phyloP scores from a whole-genome alignment of 1,140 invertebrate species.

The Caenorhabditis briggsae region DNA sequence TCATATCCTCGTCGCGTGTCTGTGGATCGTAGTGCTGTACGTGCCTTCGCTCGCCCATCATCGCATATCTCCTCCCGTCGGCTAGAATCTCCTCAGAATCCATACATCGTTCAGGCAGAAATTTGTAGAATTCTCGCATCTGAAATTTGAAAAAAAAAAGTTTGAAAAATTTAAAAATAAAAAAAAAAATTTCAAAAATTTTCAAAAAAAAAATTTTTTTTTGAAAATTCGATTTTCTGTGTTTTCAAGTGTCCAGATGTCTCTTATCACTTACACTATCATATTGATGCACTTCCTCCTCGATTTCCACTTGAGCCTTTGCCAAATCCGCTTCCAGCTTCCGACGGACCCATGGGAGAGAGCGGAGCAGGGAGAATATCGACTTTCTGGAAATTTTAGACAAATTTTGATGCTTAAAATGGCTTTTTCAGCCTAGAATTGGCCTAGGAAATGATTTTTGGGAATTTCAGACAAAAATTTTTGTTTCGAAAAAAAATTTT shows the following conservation, averaged over 20 bases:
- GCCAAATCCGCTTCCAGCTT: slow-evolving; percentile 63
- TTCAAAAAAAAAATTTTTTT: too few relatives aligned
- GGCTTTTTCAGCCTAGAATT: too few relatives aligned
- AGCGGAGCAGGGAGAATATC: slow-evolving; percentile 44
- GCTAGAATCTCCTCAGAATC: slow-evolving; percentile 57
- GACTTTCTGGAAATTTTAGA: neutral
- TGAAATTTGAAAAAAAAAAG: too few relatives aligned
- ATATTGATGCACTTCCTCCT: slow-evolving; percentile 62
- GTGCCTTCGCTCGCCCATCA: slow-evolving; percentile 42
- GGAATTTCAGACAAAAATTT: too few relatives aligned
- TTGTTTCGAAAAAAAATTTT: neutral
- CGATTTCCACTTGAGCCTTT: slow-evolving; percentile 59
- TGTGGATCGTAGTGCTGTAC: slow-evolving; percentile 54
- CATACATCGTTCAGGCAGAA: slow-evolving; percentile 61
- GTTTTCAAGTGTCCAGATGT: neutral
- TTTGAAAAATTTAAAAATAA: neutral
- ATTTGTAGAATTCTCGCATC: slow-evolving; percentile 64
- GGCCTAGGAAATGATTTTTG: neutral
- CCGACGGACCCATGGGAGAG: slow-evolving; percentile 59
- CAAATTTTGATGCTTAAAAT: neutral
- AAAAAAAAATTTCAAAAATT: too few relatives aligned
- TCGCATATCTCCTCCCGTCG: slow-evolving; percentile 57
- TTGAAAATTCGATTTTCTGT: too few relatives aligned
- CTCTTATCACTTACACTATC: slow-evolving; percentile 23
- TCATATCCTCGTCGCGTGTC: slow-evolving; percentile 33